These are phyloP conservation scores for Macquaria ambigua DNA, from an alignment of 2,113 vertebrate genomes.

Conservation along the genomic window DNA sequence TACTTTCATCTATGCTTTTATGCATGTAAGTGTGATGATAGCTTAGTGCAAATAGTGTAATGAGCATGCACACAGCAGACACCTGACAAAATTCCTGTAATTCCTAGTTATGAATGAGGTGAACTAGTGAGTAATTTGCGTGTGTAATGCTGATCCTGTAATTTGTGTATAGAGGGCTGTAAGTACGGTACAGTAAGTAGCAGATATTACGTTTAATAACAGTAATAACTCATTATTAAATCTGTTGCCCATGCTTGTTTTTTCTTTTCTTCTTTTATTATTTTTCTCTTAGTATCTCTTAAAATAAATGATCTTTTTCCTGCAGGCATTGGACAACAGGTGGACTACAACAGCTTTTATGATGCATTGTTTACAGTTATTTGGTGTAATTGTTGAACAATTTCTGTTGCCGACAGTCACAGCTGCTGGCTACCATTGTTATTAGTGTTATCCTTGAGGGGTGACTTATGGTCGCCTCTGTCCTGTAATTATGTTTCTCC, in stretches of 20 bases:
- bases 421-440: conserved; percentile 39
- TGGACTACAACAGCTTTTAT: conserved; percentile 36
- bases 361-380: conserved; percentile 30
- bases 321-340: conserved; percentile 12
- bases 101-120: conserved; percentile 49
- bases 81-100: conserved; percentile 51
- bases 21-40: conserved; percentile 54
- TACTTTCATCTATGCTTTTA: conserved; percentile 41
- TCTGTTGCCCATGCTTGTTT: neutral
- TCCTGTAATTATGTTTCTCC: conserved; percentile 74
- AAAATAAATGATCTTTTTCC: neutral
- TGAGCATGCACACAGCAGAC: conserved; percentile 31
- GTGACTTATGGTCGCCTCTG: conserved; percentile 44
- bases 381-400: conserved; percentile 42
- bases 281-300: neutral
- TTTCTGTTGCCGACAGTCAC: conserved; percentile 43
- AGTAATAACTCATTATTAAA: conserved; percentile 11
- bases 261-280: conserved; percentile 21
- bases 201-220: conserved; percentile 35
- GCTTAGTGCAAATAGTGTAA: conserved; percentile 38
- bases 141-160: conserved; percentile 41
- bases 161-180: conserved; percentile 26
- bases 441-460: conserved; percentile 41
- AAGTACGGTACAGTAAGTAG: conserved; percentile 16
- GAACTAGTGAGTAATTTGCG: conserved; percentile 50